Conservation (phyloP, 2,888 invertebrate genomes). For the Brachyptera putata region DNA sequence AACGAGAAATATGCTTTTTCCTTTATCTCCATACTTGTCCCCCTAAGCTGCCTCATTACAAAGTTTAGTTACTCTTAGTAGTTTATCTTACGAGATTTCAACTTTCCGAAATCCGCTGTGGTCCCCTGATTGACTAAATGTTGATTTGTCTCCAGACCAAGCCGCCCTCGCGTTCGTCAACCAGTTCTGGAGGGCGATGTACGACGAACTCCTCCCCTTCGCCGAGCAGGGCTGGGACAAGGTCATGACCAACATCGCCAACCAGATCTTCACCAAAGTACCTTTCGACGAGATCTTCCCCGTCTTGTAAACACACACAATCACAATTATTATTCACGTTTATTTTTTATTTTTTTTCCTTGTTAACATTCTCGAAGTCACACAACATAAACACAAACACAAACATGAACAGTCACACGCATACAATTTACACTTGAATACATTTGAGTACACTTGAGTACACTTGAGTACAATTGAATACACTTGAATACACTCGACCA, state of each 20-base stretch:
- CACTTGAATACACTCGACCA: too few relatives aligned
- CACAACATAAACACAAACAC: too few relatives aligned
- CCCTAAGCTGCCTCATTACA: too few relatives aligned
- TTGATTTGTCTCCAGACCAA: slow-evolving; percentile 48
- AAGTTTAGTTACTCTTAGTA: too few relatives aligned
- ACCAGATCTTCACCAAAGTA: slow-evolving; percentile 53
- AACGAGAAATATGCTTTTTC: too few relatives aligned
- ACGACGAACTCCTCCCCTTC: slow-evolving; percentile 54
- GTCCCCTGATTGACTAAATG: neutral
- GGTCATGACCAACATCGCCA: slow-evolving; percentile 50
- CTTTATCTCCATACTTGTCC: too few relatives aligned
- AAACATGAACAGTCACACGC: neutral
- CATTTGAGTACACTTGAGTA: too few relatives aligned
- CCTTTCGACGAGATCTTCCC: slow-evolving; percentile 49
- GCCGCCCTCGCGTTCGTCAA: slow-evolving; percentile 54
- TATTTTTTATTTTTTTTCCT: neutral
- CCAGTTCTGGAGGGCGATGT: slow-evolving; percentile 57
- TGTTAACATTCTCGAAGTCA: neutral
- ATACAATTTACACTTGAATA: too few relatives aligned
- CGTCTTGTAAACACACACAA: neutral
- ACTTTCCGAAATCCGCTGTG: neutral
- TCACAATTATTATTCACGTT: neutral
- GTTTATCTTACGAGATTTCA: too few relatives aligned
- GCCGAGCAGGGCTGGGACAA: slow-evolving; percentile 54
- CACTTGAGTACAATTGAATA: too few relatives aligned